phyloP scores from a whole-genome alignment of 2,797 vertebrate genomes.

The Channallabes apus region DNA sequence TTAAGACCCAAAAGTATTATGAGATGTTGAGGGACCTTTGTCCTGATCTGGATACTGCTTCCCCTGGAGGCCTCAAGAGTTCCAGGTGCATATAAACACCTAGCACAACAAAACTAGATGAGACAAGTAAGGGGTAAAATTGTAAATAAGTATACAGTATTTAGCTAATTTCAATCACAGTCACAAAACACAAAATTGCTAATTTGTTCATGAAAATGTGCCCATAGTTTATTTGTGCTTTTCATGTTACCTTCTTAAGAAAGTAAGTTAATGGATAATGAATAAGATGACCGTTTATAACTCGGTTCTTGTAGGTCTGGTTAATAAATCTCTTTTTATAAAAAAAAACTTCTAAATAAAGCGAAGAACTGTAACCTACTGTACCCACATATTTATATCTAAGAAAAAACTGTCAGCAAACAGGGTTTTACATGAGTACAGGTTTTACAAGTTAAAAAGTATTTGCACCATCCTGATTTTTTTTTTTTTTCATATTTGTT shows the following conservation, averaged over 20 bases:
- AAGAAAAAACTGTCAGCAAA: background rate
- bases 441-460: too few relatives aligned
- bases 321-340: background rate
- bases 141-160: background rate
- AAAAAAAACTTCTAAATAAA: background rate
- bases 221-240: background rate
- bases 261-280: background rate
- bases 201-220: background rate
- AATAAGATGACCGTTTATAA: background rate
- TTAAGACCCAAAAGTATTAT: conserved; percentile 87
- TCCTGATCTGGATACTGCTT: conserved; percentile 81
- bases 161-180: background rate
- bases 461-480: too few relatives aligned
- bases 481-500: too few relatives aligned
- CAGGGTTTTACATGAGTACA: background rate
- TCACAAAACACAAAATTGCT: background rate
- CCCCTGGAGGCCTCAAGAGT: conserved; percentile 81
- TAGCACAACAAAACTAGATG: background rate
- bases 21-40: conserved; percentile 85
- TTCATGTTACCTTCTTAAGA: background rate
- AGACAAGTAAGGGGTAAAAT: background rate
- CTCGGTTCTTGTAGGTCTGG: background rate
- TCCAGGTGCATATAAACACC: conserved; percentile 71
- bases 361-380: background rate
- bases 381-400: background rate